A percentile compares a stretch with the other conserved stretches of the same genome.
phyloP scores from a whole-genome alignment of 2,797 vertebrate species.

The Hoplostethus atlanticus region DNA sequence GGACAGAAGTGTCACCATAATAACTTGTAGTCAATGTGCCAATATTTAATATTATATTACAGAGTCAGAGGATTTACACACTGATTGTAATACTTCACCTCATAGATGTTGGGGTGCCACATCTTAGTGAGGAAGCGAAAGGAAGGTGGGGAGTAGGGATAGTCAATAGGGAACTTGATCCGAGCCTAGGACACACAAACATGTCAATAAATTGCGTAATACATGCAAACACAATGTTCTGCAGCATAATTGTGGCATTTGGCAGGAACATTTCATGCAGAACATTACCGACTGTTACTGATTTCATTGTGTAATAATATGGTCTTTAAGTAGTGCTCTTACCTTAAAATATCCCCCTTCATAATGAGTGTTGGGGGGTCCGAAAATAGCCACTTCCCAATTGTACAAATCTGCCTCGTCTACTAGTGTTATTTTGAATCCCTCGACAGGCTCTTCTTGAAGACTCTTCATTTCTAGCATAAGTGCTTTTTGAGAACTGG shows the following conservation, averaged over 20 bases:
- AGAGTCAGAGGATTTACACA: constrained; percentile 6
- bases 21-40: not conserved
- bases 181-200: constrained; percentile 86
- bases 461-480: constrained; percentile 96
- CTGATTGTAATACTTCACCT: constrained; percentile 81
- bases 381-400: constrained; percentile 99
- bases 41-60: not conserved
- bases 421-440: constrained; percentile 96
- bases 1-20: too few relatives aligned
- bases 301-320: not conserved
- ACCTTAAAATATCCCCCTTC: constrained; percentile 99
- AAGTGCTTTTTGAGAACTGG: constrained; percentile 96
- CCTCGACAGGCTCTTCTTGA: constrained; percentile 98
- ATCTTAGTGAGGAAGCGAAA: constrained; percentile 98
- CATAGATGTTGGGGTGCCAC: constrained; percentile 99
- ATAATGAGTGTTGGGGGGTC: constrained; percentile 96
- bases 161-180: constrained; percentile 97
- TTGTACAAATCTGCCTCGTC: constrained; percentile 97
- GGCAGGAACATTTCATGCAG: not conserved
- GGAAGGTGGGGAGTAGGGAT: constrained; percentile 96
- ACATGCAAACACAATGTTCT: not conserved
- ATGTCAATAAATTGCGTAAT: not conserved
- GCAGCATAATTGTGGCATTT: not conserved
- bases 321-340: constrained; percentile 41
- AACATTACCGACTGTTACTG: not conserved